Percentiles rank a stretch among this genome's conserved stretches.
Evolutionary conservation across 2,113 vertebrate genomes (phyloP).

Genomic region (Percina caprodes): DNA sequence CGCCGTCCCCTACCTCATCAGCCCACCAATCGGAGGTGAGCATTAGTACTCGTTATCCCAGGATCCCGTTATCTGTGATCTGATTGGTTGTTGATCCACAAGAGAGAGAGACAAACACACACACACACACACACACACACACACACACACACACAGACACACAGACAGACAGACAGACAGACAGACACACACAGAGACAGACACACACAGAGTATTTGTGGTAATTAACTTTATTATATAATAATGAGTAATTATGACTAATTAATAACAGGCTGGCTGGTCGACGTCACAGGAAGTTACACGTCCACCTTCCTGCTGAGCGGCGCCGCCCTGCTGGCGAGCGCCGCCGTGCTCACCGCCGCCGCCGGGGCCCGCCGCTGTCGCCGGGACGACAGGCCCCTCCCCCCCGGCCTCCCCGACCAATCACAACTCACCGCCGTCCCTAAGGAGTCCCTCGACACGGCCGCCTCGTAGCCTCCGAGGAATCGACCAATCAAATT

Average conservation of each 20-base stretch:
- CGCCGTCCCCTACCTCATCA: slow-evolving; percentile 93
- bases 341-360: slow-evolving; percentile 84
- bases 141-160: no score
- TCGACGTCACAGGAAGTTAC: slow-evolving; percentile 92
- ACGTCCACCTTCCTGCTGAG: slow-evolving; percentile 92
- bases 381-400: slow-evolving; percentile 75
- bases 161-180: no score
- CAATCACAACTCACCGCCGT: slow-evolving; percentile 24
- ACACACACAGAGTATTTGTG: no score
- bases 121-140: no score
- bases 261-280: slow-evolving; percentile 97
- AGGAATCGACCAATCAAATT: not conserved
- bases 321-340: slow-evolving; percentile 90
- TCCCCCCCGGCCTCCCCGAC: slow-evolving; percentile 44
- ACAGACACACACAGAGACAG: no score
- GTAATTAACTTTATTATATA: no score
- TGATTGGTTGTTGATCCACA: no score
- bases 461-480: not conserved
- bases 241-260: no score
- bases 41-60: no score
- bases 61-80: no score
- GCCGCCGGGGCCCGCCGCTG: slow-evolving; percentile 82
- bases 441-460: slow-evolving; percentile 4
- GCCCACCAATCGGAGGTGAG: slow-evolving; percentile 94
- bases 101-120: no score